Conservation (phyloP, 2,113 vertebrate genomes). For the Heliornis fulica region DNA sequence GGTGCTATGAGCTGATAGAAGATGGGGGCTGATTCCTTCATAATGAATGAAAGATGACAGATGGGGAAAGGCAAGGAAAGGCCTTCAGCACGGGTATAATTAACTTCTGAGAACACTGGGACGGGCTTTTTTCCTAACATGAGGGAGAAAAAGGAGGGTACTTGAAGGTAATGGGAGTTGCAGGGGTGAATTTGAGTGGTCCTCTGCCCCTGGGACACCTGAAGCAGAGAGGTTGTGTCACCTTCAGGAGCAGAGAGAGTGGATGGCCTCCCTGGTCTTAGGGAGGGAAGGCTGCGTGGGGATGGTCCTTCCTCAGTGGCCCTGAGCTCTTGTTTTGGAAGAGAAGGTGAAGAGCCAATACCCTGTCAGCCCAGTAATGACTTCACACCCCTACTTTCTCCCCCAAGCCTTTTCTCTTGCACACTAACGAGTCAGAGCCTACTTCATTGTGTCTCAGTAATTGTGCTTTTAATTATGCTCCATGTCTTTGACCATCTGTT, state of each 20-base stretch:
- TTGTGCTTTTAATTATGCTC: conserved; percentile 51
- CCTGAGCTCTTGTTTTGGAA: background rate
- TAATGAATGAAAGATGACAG: conserved; percentile 46
- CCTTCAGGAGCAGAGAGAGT: background rate
- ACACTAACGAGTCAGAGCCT: conserved; percentile 18
- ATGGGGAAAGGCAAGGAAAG: conserved; percentile 41
- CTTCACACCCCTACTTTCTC: background rate
- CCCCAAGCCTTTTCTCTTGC: conserved; percentile 21
- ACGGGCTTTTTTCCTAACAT: background rate
- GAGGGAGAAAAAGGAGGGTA: background rate
- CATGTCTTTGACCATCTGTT: conserved; percentile 60
- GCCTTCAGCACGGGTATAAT: conserved; percentile 31
- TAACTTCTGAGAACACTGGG: conserved; percentile 16
- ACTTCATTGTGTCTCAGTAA: conserved; percentile 30
- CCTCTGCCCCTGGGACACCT: background rate
- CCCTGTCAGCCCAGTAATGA: background rate
- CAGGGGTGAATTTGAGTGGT: background rate
- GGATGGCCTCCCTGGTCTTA: background rate
- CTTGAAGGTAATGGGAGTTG: background rate
- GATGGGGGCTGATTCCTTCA: conserved; percentile 7
- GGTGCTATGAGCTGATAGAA: conserved; percentile 29
- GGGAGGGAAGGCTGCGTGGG: background rate
- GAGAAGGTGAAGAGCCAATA: background rate
- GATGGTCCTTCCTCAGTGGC: background rate
- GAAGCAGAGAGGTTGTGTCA: background rate